Evolutionary conservation across 2,888 invertebrate species (phyloP).

Genomic region (Tyria jacobaeae): DNA sequence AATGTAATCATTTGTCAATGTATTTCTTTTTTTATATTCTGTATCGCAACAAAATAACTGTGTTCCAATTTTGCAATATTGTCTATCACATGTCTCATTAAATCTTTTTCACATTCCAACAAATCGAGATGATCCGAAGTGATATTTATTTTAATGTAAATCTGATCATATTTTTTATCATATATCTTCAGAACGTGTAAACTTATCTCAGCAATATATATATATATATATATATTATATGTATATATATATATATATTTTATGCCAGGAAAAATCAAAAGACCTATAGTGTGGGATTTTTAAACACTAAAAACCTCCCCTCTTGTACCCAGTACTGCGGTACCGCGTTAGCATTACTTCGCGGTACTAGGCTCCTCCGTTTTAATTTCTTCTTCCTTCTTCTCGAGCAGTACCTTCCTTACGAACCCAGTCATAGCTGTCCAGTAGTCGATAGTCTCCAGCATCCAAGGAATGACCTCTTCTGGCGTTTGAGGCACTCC

Average conservation of each 20-base stretch:
- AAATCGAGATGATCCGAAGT: constrained; percentile 6
- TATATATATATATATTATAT: not conserved
- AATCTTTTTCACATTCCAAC: constrained; percentile 17
- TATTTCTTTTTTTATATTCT: constrained; percentile 40
- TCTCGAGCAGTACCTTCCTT: no score
- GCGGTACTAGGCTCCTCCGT: no score
- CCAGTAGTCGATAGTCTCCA: no score
- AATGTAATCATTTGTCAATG: constrained; percentile 53
- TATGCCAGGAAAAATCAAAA: no score
- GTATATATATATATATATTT: not conserved
- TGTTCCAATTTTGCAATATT: constrained; percentile 29
- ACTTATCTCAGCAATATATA: not conserved
- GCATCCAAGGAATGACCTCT: no score
- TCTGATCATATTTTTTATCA: constrained; percentile 3
- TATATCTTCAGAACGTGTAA: constrained; percentile 2
- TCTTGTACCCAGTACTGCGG: no score
- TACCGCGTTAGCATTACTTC: no score
- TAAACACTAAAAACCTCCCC: no score
- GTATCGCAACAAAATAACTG: constrained; percentile 31
- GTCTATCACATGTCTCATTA: constrained; percentile 27
- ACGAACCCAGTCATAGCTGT: no score
- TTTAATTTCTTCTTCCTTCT: no score
- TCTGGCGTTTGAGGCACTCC: no score
- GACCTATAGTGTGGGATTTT: no score
- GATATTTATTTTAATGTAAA: constrained; percentile 7